Conservation (phyloP, 2,113 vertebrate genomes). For the Antigone vipio region DNA sequence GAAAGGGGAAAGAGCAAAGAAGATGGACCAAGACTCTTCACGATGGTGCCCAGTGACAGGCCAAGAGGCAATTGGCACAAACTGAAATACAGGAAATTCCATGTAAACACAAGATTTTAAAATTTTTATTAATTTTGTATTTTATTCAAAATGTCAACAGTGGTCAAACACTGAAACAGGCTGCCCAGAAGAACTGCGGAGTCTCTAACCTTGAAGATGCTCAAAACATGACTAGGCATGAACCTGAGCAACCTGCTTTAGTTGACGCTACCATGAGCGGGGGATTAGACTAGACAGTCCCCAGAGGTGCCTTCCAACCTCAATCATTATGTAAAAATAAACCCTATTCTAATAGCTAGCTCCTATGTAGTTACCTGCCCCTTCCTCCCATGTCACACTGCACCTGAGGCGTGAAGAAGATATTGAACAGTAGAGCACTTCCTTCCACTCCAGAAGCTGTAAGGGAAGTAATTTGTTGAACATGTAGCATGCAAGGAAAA, state of each 20-base stretch:
- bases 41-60: neutral
- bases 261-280: fast-evolving
- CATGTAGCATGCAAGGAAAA: neutral
- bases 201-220: neutral
- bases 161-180: neutral
- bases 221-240: neutral
- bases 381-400: neutral
- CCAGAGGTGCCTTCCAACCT: neutral
- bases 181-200: neutral
- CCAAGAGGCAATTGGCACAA: neutral
- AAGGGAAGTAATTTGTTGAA: neutral
- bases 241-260: neutral
- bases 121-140: neutral
- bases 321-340: neutral
- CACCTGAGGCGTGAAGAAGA: neutral
- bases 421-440: neutral
- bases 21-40: neutral
- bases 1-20: neutral
- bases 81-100: neutral
- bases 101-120: neutral
- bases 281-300: neutral
- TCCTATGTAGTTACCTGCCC: neutral
- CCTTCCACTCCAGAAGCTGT: neutral
- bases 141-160: neutral
- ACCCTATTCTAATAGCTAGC: neutral